A percentile compares a stretch with the other conserved stretches of the same genome.
Evolutionary conservation across 2,888 invertebrate genomes (phyloP).

Genomic region (Muschampia plurimacula): DNA sequence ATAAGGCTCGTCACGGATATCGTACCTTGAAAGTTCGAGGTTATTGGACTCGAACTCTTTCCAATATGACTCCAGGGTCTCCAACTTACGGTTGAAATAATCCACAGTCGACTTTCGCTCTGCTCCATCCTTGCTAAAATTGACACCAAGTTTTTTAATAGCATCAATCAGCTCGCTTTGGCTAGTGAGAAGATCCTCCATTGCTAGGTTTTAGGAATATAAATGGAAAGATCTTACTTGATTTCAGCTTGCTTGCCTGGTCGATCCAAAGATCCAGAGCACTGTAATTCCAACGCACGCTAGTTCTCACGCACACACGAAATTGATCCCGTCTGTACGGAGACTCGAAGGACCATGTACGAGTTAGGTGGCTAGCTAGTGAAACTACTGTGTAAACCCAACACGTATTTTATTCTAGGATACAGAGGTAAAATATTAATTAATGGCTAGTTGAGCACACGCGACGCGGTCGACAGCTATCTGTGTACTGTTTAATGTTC

Average conservation of each 20-base stretch:
- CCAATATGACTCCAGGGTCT: neutral
- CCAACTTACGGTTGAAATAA: neutral
- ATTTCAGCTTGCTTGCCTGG: neutral
- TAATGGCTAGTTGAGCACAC: no score
- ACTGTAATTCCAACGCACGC: neutral
- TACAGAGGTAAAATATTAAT: no score
- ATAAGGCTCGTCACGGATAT: neutral
- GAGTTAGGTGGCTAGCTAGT: neutral
- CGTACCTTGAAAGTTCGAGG: neutral
- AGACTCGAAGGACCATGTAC: neutral
- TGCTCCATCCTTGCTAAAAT: neutral
- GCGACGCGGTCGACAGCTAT: no score
- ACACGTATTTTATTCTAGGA: no score
- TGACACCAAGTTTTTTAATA: neutral
- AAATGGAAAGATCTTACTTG: neutral
- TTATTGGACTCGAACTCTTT: neutral
- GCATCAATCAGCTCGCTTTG: neutral
- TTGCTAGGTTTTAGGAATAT: neutral
- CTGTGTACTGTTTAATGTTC: no score
- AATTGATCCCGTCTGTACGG: conserved; percentile 5
- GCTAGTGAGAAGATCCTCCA: neutral
- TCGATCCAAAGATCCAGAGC: neutral
- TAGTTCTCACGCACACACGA: neutral
- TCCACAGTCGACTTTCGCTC: neutral
- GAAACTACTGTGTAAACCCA: no score